Base-by-base conservation (phyloP, 2,113 vertebrate genomes). In the Cyanistes caeruleus region DNA sequence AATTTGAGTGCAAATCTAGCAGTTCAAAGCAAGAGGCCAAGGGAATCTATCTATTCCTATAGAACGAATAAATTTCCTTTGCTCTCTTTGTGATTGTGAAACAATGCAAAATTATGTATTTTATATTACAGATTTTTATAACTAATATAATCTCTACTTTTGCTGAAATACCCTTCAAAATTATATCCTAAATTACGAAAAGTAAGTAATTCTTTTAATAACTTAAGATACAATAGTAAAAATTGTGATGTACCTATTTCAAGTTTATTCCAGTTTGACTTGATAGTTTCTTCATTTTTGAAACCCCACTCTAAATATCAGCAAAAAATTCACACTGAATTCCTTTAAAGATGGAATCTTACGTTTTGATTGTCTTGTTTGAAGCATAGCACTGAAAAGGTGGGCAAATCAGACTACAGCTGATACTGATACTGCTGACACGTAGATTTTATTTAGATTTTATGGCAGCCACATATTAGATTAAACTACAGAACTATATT, bases 401-500 rank as follows among this genome's bases (percentile, higher is more conserved):
- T 35, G 37, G 65, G n/a, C 31, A 94, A 86, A 77, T 60, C 28
- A 46, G 27, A 52, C 30, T 24, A 27, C 48, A 59, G 7, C 22
- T 52, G 39, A 39, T 39, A 39, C 37, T 10, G 37, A 39, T 39
- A 39, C 39, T 39, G 39, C 11, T 39, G 39, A 39, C 8, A 39
- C 5, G 39, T 39, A 39, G 39, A 39, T 39, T 39, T 39, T 39
- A 35, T 25, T 33, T 0, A 49, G 80, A 87, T 43, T 84, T 93
- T 31, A 68, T 9, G 21, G 39, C 39, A 85, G 39, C 13, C 58
- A 69, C 15, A 10, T 44, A 79, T 55, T 75, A 90, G 89, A 75
- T 89, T 91, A 91, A 93, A 87, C 55, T 63, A 63, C 70, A 88
- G 64, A 70, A 91, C 67, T 86, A 94, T 93, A 97, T 88, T 94